Base-by-base conservation (phyloP, 2,888 invertebrate species). In the Drosophila nr. medialis region DNA sequence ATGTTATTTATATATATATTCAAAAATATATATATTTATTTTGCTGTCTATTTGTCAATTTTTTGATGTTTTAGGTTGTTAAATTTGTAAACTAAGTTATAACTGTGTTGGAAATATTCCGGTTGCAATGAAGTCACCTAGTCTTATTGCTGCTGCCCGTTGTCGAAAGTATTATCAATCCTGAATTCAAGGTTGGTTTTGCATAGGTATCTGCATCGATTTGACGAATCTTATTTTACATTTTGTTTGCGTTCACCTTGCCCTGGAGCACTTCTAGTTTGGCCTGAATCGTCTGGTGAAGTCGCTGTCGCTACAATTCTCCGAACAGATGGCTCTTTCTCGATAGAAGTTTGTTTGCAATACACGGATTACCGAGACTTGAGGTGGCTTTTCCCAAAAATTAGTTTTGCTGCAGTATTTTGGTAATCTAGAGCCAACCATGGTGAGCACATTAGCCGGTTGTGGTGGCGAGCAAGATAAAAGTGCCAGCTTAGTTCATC, bases 271-370 rank as follows among this genome's bases (percentile, higher is more conserved):
- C 64, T n/a, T 67, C 56, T 7, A 84, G 29, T 55, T 74, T 87
- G 21, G 50, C 18, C 58, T 87, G 87, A 54, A 89, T 84, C 7
- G 58, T 55, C n/a, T n/a, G n/a, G n/a, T n/a, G n/a, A n/a, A n/a
- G n/a, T n/a, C n/a, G n/a, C n/a, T n/a, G n/a, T 27, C 32, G 13
- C 8, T 5, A 2, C 24, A 10, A 5, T 5, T 29, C 21, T 24
- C 8, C 10, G 2, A 11, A 49, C 32, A 40, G 10, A 40, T 32
- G 0, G 69, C 72, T 2, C 51, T 36, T 51, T 89, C 87, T 7
- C 69, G 49, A 1, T 76, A 60, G 36, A 81, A 64, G 27, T 77
- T 76, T 7, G 85, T 79, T 24, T 87, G 71, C n/a, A 75, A 51
- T 4, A 87, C 79, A 38, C 76, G 54, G 10, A 89, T 76, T 32